phyloP scores from a whole-genome alignment of 64 coral and sea anemone species.

The Anthopleura sola region DNA sequence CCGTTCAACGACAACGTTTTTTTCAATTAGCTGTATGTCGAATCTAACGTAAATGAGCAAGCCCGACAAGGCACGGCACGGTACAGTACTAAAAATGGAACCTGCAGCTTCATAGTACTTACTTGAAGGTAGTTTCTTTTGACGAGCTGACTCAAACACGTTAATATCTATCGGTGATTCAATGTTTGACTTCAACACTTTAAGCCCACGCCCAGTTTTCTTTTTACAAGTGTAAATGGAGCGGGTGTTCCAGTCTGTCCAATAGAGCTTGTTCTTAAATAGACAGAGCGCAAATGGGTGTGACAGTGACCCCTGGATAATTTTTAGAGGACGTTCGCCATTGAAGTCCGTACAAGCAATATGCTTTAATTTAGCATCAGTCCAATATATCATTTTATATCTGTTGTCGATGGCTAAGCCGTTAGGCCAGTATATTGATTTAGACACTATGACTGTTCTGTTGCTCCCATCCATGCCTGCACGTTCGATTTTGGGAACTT shows the following conservation, averaged over 20 bases:
- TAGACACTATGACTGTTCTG: slow-evolving; percentile 40
- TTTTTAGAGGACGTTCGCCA: slow-evolving; percentile 39
- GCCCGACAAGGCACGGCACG: no score
- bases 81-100: neutral
- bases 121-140: slow-evolving; percentile 1
- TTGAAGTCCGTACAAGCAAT: slow-evolving; percentile 60
- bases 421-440: slow-evolving; percentile 67
- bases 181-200: slow-evolving; percentile 32
- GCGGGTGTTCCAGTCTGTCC: slow-evolving; percentile 60
- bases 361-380: slow-evolving; percentile 67
- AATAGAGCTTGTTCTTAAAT: slow-evolving; percentile 59
- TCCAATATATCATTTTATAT: slow-evolving; percentile 74
- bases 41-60: no score
- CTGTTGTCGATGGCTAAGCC: slow-evolving; percentile 65
- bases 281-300: slow-evolving; percentile 67
- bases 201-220: slow-evolving; percentile 30
- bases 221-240: slow-evolving; percentile 55
- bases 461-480: slow-evolving; percentile 66
- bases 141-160: slow-evolving; percentile 42
- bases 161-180: slow-evolving; percentile 69
- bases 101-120: neutral
- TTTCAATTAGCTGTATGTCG: no score
- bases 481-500: slow-evolving; percentile 67
- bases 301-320: slow-evolving; percentile 28
- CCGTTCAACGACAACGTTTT: no score